phyloP scores from a whole-genome alignment of 2,888 invertebrate species.

The Habroteleia sp. region DNA sequence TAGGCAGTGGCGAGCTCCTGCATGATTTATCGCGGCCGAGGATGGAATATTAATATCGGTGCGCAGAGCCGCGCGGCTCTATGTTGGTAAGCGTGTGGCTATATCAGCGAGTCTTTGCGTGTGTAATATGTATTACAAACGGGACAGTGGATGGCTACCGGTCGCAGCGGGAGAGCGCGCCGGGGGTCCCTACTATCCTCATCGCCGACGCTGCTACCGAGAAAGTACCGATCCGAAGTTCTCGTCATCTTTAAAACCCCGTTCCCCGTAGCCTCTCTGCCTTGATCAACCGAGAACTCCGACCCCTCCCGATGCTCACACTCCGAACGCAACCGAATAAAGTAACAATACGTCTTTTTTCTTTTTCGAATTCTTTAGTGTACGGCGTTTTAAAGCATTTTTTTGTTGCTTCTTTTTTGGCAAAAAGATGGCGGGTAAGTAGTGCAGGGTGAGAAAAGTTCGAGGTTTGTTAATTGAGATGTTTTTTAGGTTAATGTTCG shows the following conservation, averaged over 20 bases:
- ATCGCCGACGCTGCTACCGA: conserved; percentile 71
- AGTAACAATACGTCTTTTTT: conserved; percentile 43
- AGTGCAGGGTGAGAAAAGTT: too few species aligned
- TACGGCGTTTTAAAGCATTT: too few species aligned
- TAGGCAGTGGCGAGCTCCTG: conserved; percentile 13
- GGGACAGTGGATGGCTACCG: conserved; percentile 81
- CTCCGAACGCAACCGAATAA: conserved; percentile 46
- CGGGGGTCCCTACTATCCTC: conserved; percentile 73
- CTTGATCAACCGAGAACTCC: conserved; percentile 30
- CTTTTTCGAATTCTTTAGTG: conserved; percentile 2
- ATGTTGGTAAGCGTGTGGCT: conserved; percentile 37
- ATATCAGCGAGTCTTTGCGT: conserved; percentile 24
- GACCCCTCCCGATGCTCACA: conserved; percentile 39
- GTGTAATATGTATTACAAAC: conserved; percentile 78
- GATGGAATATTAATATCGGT: conserved; percentile 76
- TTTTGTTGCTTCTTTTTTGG: not conserved
- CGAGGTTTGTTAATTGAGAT: too few species aligned
- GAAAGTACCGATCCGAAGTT: conserved; percentile 68
- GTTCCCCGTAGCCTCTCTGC: conserved; percentile 22
- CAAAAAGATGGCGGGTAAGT: not conserved
- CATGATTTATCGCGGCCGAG: conserved; percentile 73
- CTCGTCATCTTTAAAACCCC: conserved; percentile 61
- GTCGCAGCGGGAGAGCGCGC: conserved; percentile 80
- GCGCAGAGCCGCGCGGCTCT: conserved; percentile 64
- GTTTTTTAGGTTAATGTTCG: too few species aligned